A percentile compares a stretch with the other conserved stretches of the same genome.
Conservation (phyloP, 2,888 invertebrate genomes). For the Rambutsinella grinnellia region DNA sequence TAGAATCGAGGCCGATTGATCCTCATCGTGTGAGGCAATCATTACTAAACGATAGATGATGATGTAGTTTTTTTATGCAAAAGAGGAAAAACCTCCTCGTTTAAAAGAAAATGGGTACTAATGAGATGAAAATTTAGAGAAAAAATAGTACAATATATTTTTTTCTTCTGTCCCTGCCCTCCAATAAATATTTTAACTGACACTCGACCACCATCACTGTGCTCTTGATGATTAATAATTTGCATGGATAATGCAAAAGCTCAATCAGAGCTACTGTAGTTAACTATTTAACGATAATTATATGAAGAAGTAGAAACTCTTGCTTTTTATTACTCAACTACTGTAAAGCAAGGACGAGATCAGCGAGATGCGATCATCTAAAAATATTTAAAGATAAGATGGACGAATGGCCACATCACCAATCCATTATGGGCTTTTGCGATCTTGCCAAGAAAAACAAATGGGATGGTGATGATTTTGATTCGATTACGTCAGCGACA, state of each 20-base stretch:
- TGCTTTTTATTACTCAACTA: neutral
- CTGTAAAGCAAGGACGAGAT: neutral
- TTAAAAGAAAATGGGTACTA: too few relatives aligned
- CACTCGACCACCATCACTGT: conserved; percentile 49
- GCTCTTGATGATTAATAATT: conserved; percentile 13
- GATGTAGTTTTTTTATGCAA: too few relatives aligned
- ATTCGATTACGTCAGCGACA: too few relatives aligned
- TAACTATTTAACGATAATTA: neutral
- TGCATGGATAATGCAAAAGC: neutral
- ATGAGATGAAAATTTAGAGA: conserved; percentile 43
- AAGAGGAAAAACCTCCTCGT: neutral
- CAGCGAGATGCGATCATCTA: neutral
- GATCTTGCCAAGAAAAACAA: neutral
- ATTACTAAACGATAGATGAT: neutral
- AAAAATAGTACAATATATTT: too few relatives aligned
- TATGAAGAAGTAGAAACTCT: neutral
- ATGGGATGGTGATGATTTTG: too few relatives aligned
- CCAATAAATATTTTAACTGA: conserved; percentile 10
- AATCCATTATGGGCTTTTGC: too few relatives aligned
- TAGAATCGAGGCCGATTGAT: conserved; percentile 35
- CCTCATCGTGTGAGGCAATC: conserved; percentile 43
- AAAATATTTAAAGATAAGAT: neutral
- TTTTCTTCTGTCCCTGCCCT: neutral
- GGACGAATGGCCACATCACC: neutral
- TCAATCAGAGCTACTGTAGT: neutral